Evolutionary conservation across 2,888 invertebrate species (phyloP).

Genomic region (Caenorhabditis wallacei): DNA sequence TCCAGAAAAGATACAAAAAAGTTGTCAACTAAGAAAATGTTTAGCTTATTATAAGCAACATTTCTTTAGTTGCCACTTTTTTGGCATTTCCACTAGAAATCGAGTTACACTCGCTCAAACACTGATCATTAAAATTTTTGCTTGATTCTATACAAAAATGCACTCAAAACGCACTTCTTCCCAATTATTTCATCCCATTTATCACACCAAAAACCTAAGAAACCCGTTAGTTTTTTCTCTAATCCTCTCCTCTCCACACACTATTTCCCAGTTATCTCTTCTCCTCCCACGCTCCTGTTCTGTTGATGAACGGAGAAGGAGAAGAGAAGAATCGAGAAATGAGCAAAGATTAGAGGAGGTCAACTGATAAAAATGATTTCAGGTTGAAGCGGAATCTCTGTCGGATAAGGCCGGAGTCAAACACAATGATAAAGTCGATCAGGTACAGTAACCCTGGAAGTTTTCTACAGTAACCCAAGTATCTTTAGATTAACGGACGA

Average conservation of each 20-base stretch:
- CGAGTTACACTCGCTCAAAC: not conserved
- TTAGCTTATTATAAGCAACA: not conserved
- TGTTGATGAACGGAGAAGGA: slow-evolving; percentile 20
- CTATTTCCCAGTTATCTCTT: not conserved
- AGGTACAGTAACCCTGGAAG: slow-evolving; percentile 40
- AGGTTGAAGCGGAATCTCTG: slow-evolving; percentile 76
- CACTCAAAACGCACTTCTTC: not conserved
- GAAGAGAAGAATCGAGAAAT: slow-evolving; percentile 24
- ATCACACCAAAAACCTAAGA: slow-evolving; percentile 9
- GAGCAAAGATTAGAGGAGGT: slow-evolving; percentile 31
- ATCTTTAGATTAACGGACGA: slow-evolving; percentile 60
- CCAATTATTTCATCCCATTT: not conserved
- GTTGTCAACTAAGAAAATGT: not conserved
- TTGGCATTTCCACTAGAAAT: not conserved
- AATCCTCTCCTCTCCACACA: not conserved
- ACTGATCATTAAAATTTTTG: too few species aligned
- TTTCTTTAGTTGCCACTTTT: not conserved
- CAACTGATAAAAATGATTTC: slow-evolving; percentile 14
- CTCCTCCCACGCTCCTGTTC: slow-evolving; percentile 48
- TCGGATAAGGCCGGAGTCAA: slow-evolving; percentile 79
- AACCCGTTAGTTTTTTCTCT: slow-evolving; percentile 1
- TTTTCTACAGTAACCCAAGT: not conserved
- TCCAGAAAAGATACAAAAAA: not conserved
- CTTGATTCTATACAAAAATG: not conserved
- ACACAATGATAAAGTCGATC: slow-evolving; percentile 68